A percentile compares a stretch with the other conserved stretches of the same genome.
phyloP scores from a whole-genome alignment of 1,140 invertebrate species.

The Drosophila quadrilineata region DNA sequence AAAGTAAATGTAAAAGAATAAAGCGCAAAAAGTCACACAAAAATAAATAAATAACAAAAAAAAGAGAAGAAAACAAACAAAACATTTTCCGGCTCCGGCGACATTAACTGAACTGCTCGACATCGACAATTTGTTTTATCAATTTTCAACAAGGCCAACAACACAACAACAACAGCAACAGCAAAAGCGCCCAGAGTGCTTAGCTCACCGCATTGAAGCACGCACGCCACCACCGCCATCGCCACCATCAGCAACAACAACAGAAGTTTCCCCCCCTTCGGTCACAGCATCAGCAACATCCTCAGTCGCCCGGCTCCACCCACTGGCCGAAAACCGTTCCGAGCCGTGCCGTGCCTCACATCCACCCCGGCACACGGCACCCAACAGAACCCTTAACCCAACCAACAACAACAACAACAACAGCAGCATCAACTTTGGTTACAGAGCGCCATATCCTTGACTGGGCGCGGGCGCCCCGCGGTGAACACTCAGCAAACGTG shows the following conservation, averaged over 20 bases:
- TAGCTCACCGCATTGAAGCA: conserved; percentile 61
- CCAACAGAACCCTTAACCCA: no score
- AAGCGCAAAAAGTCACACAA: conserved; percentile 68
- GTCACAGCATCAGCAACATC: conserved; percentile 9
- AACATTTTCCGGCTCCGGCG: conserved; percentile 80
- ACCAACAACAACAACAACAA: conserved; percentile 42
- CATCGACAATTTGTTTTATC: conserved; percentile 81
- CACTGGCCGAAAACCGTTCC: no score
- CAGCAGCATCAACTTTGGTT: conserved; percentile 8
- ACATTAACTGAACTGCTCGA: conserved; percentile 81
- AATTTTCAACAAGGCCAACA: conserved; percentile 78
- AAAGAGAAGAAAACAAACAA: no score
- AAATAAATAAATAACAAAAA: no score
- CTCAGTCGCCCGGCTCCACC: conserved; percentile 21
- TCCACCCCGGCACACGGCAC: no score
- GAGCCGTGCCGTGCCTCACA: conserved; percentile 1
- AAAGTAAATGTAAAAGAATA: conserved; percentile 41
- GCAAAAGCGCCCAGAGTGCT: conserved; percentile 73
- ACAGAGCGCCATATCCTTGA: conserved; percentile 44
- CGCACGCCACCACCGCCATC: conserved; percentile 47
- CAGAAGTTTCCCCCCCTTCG: conserved; percentile 12
- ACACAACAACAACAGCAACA: conserved; percentile 28
- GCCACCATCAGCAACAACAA: background rate
- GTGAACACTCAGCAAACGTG: conserved; percentile 47
- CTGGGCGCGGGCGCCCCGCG: conserved; percentile 47